Evolutionary conservation across 53 echinoderm and acorn worm species (phyloP), one percentile per base, ranked within the genome.

Genomic region (Zoroaster sp.): DNA sequence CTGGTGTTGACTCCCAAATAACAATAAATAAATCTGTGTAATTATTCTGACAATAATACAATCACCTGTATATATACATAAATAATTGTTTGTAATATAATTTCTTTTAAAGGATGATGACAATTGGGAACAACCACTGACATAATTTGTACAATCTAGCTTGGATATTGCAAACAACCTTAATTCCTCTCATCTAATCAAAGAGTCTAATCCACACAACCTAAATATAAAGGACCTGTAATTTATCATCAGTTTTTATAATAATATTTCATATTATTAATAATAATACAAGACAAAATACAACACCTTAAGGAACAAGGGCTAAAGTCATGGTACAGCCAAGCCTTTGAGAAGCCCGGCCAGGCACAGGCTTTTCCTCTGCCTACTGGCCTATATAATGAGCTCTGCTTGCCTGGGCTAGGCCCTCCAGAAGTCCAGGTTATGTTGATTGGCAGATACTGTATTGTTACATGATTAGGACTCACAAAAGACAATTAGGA

Each of bases 71-170:
- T 85, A 85, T 85, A 85, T 70, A 85, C 13, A 85, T 38, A 70
- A 85, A 85, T 41, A 81, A 40, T 5, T 66, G 1, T 81, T 42
- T 81, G 42, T 81, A 31, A 81, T 66, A 81, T 66, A 66, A 66
- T 70, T 40, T 23, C 33, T 42, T 66, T 82, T 37, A 49, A 71
- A 28, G 15, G 69, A 85, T 85, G 12, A 14, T 11, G 68, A 70
- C 63, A 59, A 59, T 28, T 59, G 63, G 63, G 63, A 71, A 47
- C 59, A 71, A 85, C 36, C 43, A 85, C 23, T 40, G 47, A 85
- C 70, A n/a, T 69, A 85, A 85, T 85, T 85, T 85, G 71, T 85
- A 85, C 85, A 85, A 69, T 71, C 85, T 85, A 85, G 85, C 70
- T 71, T 85, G 70, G 42, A 85, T 85, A 85, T 85, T 85, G 85